Evolutionary conservation across 2,888 invertebrate genomes (phyloP).

Genomic region (Oligia strigilis): DNA sequence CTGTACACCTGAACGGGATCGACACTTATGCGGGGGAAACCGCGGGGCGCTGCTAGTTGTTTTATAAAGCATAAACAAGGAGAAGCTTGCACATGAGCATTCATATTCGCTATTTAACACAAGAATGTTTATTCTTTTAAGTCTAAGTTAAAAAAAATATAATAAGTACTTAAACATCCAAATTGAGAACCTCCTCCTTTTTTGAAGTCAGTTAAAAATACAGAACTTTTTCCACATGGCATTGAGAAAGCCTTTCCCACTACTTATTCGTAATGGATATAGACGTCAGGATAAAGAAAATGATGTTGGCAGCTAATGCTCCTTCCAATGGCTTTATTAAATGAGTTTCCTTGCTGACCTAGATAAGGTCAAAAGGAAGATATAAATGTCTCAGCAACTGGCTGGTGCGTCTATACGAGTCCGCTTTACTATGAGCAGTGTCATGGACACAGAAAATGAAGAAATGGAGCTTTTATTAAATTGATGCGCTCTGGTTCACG

Average conservation of each 20-base stretch:
- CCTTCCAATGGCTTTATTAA: conserved; percentile 31
- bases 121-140: not conserved
- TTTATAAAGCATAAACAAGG: not conserved
- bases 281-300: conserved; percentile 18
- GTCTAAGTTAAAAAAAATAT: not conserved
- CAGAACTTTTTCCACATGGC: not conserved
- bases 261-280: conserved; percentile 22
- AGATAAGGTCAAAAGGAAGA: conserved; percentile 32
- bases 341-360: conserved; percentile 31
- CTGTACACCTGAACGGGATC: too few species aligned
- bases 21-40: too few species aligned
- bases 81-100: not conserved
- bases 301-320: conserved; percentile 28
- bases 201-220: not conserved
- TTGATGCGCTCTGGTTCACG: not conserved
- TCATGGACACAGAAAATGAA: not conserved
- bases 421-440: conserved; percentile 13
- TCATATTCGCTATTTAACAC: not conserved
- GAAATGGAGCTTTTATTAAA: not conserved
- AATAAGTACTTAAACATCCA: too few species aligned
- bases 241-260: not conserved
- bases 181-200: too few species aligned
- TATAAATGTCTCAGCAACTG: conserved; percentile 26
- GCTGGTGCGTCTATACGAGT: conserved; percentile 31
- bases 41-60: too few species aligned